These are phyloP conservation scores for Hybognathus amarus DNA, from an alignment of 2,797 vertebrate genomes.

Conservation along the genomic window DNA sequence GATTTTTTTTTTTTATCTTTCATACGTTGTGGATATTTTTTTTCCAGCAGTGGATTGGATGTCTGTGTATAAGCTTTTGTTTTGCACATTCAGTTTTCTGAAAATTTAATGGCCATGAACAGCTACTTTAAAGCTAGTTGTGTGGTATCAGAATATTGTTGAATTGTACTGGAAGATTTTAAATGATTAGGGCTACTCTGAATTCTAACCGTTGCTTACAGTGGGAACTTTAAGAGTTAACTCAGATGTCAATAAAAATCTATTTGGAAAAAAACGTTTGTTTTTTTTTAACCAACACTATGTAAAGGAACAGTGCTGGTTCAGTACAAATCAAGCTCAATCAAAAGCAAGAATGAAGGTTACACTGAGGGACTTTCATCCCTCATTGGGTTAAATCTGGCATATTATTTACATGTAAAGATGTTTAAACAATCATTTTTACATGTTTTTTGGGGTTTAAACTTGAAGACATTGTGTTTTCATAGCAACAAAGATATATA, in stretches of 20 bases:
- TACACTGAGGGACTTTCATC: background rate
- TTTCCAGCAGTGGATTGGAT: conserved; percentile 14
- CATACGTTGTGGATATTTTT: conserved; percentile 34
- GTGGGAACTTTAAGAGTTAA: background rate
- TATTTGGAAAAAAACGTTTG: background rate
- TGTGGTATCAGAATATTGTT: conserved; percentile 20
- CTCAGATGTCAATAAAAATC: conserved; percentile 24
- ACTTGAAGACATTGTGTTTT: background rate
- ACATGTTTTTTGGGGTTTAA: background rate
- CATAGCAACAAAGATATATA: background rate
- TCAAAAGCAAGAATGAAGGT: background rate
- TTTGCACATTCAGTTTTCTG: conserved; percentile 46
- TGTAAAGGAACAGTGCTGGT: background rate
- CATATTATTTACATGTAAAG: background rate
- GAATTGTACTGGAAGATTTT: conserved; percentile 39
- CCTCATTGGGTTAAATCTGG: background rate
- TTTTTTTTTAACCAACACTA: background rate
- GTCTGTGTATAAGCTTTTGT: background rate
- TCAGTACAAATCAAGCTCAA: background rate
- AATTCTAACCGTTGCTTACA: background rate
- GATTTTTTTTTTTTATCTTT: conserved; percentile 12
- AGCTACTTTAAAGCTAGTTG: conserved; percentile 2
- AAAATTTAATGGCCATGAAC: conserved; percentile 4
- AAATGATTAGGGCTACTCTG: conserved; percentile 10
- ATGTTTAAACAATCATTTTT: background rate